Base-by-base conservation (phyloP, 2,797 vertebrate genomes). In the Botia almorhae region DNA sequence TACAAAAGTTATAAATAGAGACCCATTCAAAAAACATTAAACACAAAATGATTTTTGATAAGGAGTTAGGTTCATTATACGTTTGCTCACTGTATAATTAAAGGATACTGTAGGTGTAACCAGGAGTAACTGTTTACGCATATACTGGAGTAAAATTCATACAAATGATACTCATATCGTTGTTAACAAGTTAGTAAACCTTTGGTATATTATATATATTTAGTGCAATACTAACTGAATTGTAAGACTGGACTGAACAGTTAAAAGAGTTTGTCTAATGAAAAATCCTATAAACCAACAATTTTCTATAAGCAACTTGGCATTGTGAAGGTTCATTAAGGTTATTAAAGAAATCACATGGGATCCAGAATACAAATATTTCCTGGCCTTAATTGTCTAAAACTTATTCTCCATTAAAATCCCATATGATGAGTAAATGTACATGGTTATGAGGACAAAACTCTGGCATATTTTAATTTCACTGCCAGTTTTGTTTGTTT, bases 1-100 rank as follows among this genome's bases (percentile, higher is more conserved):
- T 81, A 78, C 21, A 84, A 81, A 84, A 84, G 7, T 72, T 67
- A 80, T 55, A 83, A 80, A 76, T 46, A 69, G 14, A 74, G 16
- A 60, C 33, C 7, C 29, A 33, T 16, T 11, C 7, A 39, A 63
- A 13, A 65, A 19, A 23, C 8, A 78, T 63, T 63, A 12, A 80
- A 70, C 58, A 56, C 36, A 56, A 23, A 65, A 26, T 61, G 50
- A n/a, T 17, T 50, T 64, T 50, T 64, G 74, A 76, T 68, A 51
- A 58, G 29, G 36, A 21, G 29, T 8, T 4, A 36, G 36, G 5
- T 56, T 19, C n/a, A 8, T 19, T 56, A 50, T 6, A 55, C n/a
- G 2, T 46, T 68, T 26, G 63, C 53, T 55, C 46, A 75, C 3
- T 33, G 17, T 51, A 51, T 13, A 21, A 26, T 51, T 14, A 51